Conservation (phyloP, 1,140 invertebrate species). For the Drosophila baimaii region DNA sequence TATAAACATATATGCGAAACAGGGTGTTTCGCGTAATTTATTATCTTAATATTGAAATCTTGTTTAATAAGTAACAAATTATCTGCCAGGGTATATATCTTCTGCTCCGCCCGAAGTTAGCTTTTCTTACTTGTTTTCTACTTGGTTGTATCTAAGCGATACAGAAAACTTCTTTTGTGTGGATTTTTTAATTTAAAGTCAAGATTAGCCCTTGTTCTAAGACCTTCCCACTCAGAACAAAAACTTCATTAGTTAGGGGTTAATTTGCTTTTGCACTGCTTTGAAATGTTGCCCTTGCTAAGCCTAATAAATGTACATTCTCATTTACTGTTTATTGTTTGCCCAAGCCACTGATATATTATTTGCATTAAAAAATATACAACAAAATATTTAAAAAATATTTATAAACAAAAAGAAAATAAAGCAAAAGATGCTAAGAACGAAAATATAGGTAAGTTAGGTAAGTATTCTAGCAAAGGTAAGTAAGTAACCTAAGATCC, state of each 20-base stretch:
- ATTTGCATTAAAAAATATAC: constrained; percentile 22
- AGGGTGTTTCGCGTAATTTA: too few species aligned
- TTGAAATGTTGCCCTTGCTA: constrained; percentile 13
- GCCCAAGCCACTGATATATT: constrained; percentile 19
- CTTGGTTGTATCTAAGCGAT: too few species aligned
- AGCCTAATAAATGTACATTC: constrained; percentile 27
- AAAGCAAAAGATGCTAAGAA: not conserved
- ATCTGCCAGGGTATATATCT: too few species aligned
- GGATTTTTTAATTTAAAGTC: not conserved
- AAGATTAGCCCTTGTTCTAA: too few species aligned
- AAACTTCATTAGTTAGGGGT: not conserved
- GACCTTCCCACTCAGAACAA: not conserved
- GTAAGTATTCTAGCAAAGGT: constrained; percentile 1
- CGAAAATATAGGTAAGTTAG: not conserved
- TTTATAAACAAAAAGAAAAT: not conserved
- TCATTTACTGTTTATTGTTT: constrained; percentile 56
- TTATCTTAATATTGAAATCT: too few species aligned
- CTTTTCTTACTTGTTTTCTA: too few species aligned
- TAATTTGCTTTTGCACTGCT: not conserved
- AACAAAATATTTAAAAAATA: not conserved
- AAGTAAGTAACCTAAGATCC: constrained; percentile 3
- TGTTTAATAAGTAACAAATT: too few species aligned
- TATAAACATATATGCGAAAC: too few species aligned
- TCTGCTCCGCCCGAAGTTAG: too few species aligned
- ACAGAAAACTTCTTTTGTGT: too few species aligned